phyloP scores from a whole-genome alignment of 2,888 invertebrate genomes.

The Megaustenia siamemsis region DNA sequence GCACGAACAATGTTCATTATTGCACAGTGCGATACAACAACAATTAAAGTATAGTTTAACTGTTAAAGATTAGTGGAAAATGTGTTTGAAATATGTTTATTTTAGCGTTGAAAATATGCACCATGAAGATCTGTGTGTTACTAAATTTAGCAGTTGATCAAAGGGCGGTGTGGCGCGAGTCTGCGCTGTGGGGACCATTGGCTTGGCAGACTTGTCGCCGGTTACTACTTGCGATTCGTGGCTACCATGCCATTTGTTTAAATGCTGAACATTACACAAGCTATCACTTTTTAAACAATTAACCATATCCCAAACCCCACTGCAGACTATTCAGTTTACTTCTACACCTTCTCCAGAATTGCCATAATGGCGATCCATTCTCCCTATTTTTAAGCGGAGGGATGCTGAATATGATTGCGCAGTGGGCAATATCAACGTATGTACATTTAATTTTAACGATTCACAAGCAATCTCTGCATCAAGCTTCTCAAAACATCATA shows the following conservation, averaged over 20 bases:
- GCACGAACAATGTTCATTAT: conserved; percentile 31
- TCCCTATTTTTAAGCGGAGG: conserved; percentile 63
- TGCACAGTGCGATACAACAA: conserved; percentile 48
- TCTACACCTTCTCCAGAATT: background rate
- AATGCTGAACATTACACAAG: conserved; percentile 8
- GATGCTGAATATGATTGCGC: conserved; percentile 66
- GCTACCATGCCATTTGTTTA: conserved; percentile 15
- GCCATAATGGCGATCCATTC: conserved; percentile 49
- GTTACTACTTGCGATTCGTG: conserved; percentile 66
- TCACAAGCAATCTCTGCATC: conserved; percentile 14
- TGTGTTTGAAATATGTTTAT: conserved; percentile 52
- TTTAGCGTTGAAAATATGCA: conserved; percentile 61
- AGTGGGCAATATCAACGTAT: conserved; percentile 20
- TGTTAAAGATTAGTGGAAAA: conserved; percentile 24
- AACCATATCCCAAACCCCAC: background rate
- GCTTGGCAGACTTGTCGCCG: conserved; percentile 61
- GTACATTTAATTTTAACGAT: background rate
- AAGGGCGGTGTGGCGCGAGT: conserved; percentile 61
- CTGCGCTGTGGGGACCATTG: conserved; percentile 70
- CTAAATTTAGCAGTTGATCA: conserved; percentile 61
- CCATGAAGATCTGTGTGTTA: conserved; percentile 60
- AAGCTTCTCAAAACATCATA: background rate
- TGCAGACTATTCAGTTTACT: background rate
- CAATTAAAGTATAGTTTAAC: conserved; percentile 15
- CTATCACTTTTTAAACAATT: conserved; percentile 6